Base-by-base conservation (phyloP, 2,113 vertebrate genomes). In the Atherinomorus stipes region DNA sequence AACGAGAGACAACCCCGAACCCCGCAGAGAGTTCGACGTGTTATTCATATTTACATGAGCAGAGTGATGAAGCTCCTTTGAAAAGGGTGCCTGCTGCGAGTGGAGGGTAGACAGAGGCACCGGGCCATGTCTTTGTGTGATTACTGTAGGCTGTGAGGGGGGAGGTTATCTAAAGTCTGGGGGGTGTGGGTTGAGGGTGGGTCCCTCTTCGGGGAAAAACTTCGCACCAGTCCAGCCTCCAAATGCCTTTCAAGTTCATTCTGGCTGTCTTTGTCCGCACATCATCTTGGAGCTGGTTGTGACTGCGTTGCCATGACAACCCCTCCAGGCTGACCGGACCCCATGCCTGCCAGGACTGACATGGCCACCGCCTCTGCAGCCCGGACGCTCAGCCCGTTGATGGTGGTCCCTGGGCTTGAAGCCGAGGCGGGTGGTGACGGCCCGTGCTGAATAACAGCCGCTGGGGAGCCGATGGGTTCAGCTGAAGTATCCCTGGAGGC, bases 281-380 rank as follows among this genome's bases (percentile, higher is more conserved):
- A 98, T 98, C 97, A 98, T 98, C 97, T 98, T 81, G 94, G 95
- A 1, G 95, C 92, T 76, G 96, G 93, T 90, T 97, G 97, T 0
- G 96, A 95, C 85, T 98, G 97, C 93, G 95, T 94, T 11, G 93
- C 92, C 93, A 94, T 85, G 89, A 91, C 91, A 26, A 84, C 74
- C 52, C 88, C 95, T 93, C 94, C 96, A 87, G 96, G 95, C 91
- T 97, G 97, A 64, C 91, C 96, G 0, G 92, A 91, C 53, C 97
- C 97, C 97, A 98, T 96, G 88, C 97, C 96, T 0, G 96, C 95
- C 83, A 98, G 93, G 80, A 97, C 96, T 0, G 96, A 97, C 56
- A 95, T 97, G 88, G 97, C 97, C 40, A 97, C 95, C 0, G 96
- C 96, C 88, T 98, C 97, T 0, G 97, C 96, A 11, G 96, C 96